Conservation (phyloP, 2,888 invertebrate species). For the Xylocampa areola region DNA sequence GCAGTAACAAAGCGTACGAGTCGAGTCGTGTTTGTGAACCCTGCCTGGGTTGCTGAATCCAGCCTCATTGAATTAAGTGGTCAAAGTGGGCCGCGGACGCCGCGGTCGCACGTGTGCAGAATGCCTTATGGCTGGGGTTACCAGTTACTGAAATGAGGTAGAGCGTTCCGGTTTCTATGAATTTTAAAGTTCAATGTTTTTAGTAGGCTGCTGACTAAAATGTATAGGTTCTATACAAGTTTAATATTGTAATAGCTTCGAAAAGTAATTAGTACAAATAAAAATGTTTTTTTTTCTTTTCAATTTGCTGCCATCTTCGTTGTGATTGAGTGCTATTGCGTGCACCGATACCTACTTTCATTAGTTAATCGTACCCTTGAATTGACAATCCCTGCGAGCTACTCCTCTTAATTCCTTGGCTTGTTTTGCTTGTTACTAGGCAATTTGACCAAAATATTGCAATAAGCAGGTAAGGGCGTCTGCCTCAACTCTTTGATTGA, state of each 20-base stretch:
- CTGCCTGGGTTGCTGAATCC: constrained; percentile 66
- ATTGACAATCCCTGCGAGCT: too few relatives aligned
- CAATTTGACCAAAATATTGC: too few relatives aligned
- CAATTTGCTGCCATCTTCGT: too few relatives aligned
- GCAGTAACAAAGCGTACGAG: constrained; percentile 61
- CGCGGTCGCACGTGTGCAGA: constrained; percentile 70
- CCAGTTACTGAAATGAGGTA: constrained; percentile 22
- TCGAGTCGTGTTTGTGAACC: constrained; percentile 68
- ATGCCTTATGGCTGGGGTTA: constrained; percentile 63
- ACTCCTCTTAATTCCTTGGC: too few relatives aligned
- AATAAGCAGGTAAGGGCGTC: too few relatives aligned
- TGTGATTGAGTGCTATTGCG: too few relatives aligned
- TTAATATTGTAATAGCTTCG: too few relatives aligned
- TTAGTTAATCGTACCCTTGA: too few relatives aligned
- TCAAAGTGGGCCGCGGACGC: constrained; percentile 70
- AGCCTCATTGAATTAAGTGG: constrained; percentile 78
- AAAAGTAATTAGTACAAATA: too few relatives aligned
- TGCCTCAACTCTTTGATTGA: too few relatives aligned
- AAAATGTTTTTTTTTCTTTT: constrained; percentile 1
- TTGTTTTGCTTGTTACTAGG: too few relatives aligned
- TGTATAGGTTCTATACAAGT: neutral
- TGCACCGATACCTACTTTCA: too few relatives aligned
- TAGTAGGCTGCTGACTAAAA: neutral
- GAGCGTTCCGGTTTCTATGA: neutral
- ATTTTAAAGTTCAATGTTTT: constrained; percentile 9